Conservation (phyloP, 2,797 vertebrate species). For the Trichosurus vulpecula region DNA sequence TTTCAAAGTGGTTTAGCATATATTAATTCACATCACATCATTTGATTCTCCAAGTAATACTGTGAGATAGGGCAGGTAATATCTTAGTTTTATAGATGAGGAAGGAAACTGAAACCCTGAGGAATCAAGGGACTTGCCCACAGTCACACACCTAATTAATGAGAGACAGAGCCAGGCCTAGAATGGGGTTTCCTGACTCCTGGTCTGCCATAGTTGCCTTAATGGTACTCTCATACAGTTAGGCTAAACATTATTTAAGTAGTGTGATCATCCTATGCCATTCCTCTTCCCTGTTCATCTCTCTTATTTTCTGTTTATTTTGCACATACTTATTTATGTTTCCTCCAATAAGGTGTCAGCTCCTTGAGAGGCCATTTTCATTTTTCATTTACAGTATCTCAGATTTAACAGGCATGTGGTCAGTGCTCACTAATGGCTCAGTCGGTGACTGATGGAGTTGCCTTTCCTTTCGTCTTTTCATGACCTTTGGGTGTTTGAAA, state of each 20-base stretch:
- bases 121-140: not conserved
- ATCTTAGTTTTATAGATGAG: not conserved
- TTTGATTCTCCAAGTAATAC: not conserved
- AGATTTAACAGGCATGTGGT: not conserved
- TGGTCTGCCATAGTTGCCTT: not conserved
- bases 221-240: not conserved
- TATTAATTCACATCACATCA: not conserved
- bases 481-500: constrained; percentile 21
- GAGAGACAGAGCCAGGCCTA: not conserved
- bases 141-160: not conserved
- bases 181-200: not conserved
- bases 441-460: not conserved
- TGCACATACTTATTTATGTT: not conserved
- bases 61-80: not conserved
- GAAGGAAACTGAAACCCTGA: not conserved
- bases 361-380: not conserved
- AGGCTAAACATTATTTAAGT: not conserved
- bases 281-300: not conserved
- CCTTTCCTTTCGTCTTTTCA: not conserved
- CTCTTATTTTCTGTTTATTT: not conserved
- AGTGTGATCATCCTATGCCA: not conserved
- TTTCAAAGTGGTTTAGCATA: not conserved
- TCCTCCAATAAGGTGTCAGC: not conserved
- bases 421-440: not conserved
- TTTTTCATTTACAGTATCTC: not conserved